phyloP scores from a whole-genome alignment of 2,888 invertebrate species.

The Scaptomyza tumidula region DNA sequence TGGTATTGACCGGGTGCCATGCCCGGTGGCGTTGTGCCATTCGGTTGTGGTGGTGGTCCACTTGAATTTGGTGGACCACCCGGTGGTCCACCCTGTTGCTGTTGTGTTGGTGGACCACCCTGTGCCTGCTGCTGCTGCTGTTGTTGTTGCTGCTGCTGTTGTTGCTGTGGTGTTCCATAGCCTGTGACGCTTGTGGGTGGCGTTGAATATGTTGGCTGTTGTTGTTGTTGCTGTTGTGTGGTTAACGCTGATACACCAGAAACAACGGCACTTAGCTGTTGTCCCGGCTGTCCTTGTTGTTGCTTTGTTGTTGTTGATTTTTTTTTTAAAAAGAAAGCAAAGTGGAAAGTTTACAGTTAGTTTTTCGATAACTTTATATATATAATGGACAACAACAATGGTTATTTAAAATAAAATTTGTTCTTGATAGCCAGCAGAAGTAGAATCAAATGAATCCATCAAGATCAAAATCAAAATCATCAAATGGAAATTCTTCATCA shows the following conservation, averaged over 20 bases:
- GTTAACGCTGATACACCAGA: slow-evolving; percentile 80
- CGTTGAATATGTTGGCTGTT: slow-evolving; percentile 83
- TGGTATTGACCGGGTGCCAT: slow-evolving; percentile 84
- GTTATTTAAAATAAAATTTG: no score
- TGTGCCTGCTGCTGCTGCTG: slow-evolving; percentile 55
- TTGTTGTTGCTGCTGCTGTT: slow-evolving; percentile 57
- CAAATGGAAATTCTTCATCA: neutral
- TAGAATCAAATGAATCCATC: no score
- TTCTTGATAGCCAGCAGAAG: no score
- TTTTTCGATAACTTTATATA: no score
- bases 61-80: slow-evolving; percentile 81
- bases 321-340: slow-evolving; percentile 46
- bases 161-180: slow-evolving; percentile 77
- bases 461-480: neutral
- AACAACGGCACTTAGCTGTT: slow-evolving; percentile 65
- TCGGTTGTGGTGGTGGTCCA: slow-evolving; percentile 75
- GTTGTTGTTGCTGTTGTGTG: slow-evolving; percentile 65
- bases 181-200: slow-evolving; percentile 77
- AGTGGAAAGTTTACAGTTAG: no score
- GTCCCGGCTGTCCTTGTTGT: slow-evolving; percentile 42
- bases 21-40: slow-evolving; percentile 82
- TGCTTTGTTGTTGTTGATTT: slow-evolving; percentile 35
- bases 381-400: no score
- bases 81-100: slow-evolving; percentile 72
- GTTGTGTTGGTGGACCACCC: slow-evolving; percentile 67